Evolutionary conservation across 2,888 invertebrate genomes (phyloP).

Genomic region (Hypena proboscidalis): DNA sequence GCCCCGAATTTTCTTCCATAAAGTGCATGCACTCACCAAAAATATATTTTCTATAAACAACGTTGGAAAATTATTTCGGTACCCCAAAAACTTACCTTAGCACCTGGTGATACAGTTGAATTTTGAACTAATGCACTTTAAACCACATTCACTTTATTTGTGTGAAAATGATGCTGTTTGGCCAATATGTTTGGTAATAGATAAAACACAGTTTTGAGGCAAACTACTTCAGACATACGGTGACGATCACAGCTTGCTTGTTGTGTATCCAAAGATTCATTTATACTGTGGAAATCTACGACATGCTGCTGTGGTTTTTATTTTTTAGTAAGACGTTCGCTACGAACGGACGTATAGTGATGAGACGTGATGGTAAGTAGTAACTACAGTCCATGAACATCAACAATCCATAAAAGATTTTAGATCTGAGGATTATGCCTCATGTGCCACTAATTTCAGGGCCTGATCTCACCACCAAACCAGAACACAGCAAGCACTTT

Average conservation of each 20-base stretch:
- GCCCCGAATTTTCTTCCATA: constrained; percentile 52
- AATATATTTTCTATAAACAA: constrained; percentile 73
- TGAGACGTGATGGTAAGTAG: too few species aligned
- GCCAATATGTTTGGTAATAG: constrained; percentile 56
- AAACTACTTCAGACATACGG: constrained; percentile 59
- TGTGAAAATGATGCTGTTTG: constrained; percentile 57
- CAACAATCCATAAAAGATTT: too few species aligned
- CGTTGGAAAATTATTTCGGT: constrained; percentile 9
- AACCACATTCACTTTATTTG: too few species aligned
- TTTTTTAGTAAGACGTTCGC: too few species aligned
- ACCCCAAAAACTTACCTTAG: constrained; percentile 40
- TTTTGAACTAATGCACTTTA: constrained; percentile 28
- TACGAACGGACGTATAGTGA: too few species aligned
- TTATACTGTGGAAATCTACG: too few species aligned
- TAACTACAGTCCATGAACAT: too few species aligned
- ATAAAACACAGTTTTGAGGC: constrained; percentile 58
- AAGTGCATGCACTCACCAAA: constrained; percentile 59
- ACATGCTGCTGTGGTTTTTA: too few species aligned
- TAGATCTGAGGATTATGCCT: too few species aligned
- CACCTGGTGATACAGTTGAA: constrained; percentile 30
- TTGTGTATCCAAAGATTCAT: constrained; percentile 24
- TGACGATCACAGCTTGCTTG: constrained; percentile 42
- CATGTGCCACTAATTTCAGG: too few species aligned
- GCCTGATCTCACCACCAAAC: too few species aligned
- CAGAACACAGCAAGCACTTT: too few species aligned